Evolutionary conservation across 2,113 vertebrate genomes (phyloP).

Genomic region (Chlamydotis undulata): DNA sequence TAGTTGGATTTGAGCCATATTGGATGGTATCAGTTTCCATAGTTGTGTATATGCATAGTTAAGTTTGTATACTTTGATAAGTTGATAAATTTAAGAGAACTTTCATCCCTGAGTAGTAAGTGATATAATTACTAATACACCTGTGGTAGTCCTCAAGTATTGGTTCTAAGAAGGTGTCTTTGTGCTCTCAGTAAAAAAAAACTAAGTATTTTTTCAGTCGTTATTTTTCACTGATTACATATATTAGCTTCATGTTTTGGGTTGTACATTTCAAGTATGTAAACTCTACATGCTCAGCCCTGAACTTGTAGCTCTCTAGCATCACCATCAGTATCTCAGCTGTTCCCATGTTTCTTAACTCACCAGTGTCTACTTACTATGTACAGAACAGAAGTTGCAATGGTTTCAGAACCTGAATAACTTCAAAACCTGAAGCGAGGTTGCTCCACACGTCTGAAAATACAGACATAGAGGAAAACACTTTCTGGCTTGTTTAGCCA

Average conservation of each 20-base stretch:
- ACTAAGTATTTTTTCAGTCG: neutral
- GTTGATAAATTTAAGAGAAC: neutral
- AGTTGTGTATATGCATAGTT: neutral
- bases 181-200: neutral
- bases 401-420: neutral
- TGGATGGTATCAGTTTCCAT: neutral
- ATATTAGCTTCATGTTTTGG: neutral
- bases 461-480: neutral
- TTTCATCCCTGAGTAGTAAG: neutral
- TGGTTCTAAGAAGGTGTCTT: neutral
- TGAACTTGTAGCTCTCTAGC: neutral
- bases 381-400: neutral
- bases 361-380: neutral
- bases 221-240: neutral
- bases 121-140: neutral
- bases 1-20: neutral
- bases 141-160: neutral
- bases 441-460: neutral
- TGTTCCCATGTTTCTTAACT: neutral
- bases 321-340: neutral
- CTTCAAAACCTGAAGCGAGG: neutral
- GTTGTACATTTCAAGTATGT: neutral
- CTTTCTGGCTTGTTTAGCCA: neutral
- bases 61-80: neutral
- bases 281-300: neutral